phyloP scores from a whole-genome alignment of 2,113 vertebrate genomes.

The Semicossyphus pulcher region DNA sequence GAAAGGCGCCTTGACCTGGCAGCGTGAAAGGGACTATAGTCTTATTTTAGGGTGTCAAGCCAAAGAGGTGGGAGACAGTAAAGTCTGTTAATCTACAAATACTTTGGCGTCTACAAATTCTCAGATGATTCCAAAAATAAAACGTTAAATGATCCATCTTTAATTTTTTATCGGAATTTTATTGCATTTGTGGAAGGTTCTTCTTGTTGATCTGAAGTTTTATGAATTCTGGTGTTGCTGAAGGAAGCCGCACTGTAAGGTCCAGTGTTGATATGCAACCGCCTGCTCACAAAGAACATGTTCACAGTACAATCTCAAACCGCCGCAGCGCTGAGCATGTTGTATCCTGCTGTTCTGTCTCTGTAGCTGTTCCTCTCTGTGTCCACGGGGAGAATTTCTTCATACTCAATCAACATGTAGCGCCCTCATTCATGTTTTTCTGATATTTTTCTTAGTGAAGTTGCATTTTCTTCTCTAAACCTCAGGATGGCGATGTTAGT shows the following conservation, averaged over 20 bases:
- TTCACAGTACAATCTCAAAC: neutral
- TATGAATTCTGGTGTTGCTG: neutral
- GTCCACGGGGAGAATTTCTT: neutral
- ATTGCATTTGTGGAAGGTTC: conserved; percentile 18
- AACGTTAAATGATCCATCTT: no score
- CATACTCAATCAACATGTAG: conserved; percentile 1
- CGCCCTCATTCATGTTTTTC: neutral
- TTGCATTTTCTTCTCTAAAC: neutral
- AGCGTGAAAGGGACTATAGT: no score
- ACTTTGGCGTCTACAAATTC: no score
- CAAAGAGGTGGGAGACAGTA: neutral
- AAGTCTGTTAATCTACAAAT: neutral
- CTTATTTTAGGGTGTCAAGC: neutral
- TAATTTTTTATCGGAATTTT: no score
- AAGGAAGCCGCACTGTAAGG: neutral
- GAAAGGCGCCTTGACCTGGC: no score
- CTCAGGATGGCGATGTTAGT: neutral
- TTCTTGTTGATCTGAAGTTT: neutral
- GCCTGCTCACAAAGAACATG: neutral
- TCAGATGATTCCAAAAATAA: neutral
- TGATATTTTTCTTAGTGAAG: neutral
- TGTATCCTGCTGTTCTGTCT: conserved; percentile 10
- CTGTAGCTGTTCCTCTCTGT: conserved; percentile 12
- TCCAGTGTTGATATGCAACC: conserved; percentile 23
- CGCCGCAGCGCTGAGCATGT: neutral